These are phyloP conservation scores for Prionace glauca DNA, from an alignment of 2,797 vertebrate genomes.

Conservation along the genomic window DNA sequence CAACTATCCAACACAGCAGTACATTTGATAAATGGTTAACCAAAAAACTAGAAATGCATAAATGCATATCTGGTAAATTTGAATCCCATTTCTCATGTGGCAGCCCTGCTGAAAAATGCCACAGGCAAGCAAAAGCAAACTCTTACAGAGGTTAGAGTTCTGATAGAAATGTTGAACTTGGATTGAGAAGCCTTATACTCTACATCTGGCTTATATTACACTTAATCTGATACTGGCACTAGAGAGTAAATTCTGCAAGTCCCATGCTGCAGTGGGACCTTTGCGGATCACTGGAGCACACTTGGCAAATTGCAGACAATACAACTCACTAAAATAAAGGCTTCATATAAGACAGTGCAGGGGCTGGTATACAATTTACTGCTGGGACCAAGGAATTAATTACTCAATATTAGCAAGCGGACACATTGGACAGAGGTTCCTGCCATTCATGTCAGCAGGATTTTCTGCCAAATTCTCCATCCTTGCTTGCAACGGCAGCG, in stretches of 20 bases:
- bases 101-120: background rate
- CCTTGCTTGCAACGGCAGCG: too few species aligned
- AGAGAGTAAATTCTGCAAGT: background rate
- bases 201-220: background rate
- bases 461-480: too few species aligned
- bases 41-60: background rate
- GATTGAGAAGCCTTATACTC: background rate
- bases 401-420: background rate
- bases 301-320: background rate
- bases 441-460: too few species aligned
- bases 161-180: background rate
- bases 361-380: background rate
- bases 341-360: too few species aligned
- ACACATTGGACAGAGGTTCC: background rate
- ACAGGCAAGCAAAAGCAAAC: background rate
- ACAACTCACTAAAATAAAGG: background rate
- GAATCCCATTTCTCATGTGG: background rate
- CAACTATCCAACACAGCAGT: background rate
- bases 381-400: background rate
- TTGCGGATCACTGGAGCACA: background rate
- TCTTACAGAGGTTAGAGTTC: background rate
- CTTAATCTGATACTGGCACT: background rate
- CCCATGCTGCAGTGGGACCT: background rate
- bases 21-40: background rate
- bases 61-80: background rate